Base-by-base conservation (phyloP, 2,888 invertebrate species). In the Cordilura impudica region DNA sequence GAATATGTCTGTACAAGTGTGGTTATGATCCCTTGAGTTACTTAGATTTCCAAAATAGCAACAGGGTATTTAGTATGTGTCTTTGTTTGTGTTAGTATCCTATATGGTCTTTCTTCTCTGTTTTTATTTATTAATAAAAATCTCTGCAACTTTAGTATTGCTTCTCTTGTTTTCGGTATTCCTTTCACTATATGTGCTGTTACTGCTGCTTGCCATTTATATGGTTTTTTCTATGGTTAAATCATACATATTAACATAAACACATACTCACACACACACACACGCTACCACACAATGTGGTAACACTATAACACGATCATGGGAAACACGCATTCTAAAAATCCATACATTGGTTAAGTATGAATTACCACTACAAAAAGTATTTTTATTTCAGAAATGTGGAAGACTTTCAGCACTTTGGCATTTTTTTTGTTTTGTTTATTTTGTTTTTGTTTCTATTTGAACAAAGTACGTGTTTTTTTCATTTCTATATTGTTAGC, bases 171-270 rank as follows among this genome's bases (percentile, higher is more conserved):
- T 14, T 39, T 16, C 29, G 7, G 10, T 23, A 29, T 63, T 61
- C 12, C 23, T n/a, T n/a, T 12, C 21, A 23, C 2, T 73, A 18
- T 53, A 45, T 53, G 7, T 23, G 23, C 18, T 53, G 43, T n/a
- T 56, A 49, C 53, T 43, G 51, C 54, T 67, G 39, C 18, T 47
- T 74, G 78, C 65, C 65, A 70, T 47, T 74, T 78, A 66, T 74
- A 58, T 45, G 75, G 49, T 39, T 79, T 63, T 56, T 67, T 54
- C 65, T n/a, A 65, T 78, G 61, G 49, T 51, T n/a, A 31, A 19
- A 47, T 23, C 23, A 35, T 14, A 6, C 39, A 18, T 12, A 31
- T 2, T n/a, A n/a, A 39, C 12, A n/a, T 39, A 31, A 56, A 26
- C 35, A 54, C 35, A 61, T 16, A 54, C 31, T 19, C 26, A 8